phyloP scores from a whole-genome alignment of 2,113 vertebrate species.

The Tautogolabrus adspersus region DNA sequence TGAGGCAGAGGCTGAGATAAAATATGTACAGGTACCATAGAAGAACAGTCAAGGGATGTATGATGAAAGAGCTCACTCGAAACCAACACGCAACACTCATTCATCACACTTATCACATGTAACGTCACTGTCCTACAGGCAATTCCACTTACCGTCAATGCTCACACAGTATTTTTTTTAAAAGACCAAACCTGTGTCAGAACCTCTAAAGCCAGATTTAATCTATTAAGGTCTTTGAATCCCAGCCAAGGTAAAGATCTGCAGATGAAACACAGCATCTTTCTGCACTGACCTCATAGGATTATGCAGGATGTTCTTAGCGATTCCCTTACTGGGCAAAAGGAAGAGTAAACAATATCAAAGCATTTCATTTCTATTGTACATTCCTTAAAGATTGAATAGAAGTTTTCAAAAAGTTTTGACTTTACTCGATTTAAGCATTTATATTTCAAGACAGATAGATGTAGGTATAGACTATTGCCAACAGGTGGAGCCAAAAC shows the following conservation, averaged over 20 bases:
- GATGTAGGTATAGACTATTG: conserved; percentile 3
- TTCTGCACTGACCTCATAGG: conserved; percentile 37
- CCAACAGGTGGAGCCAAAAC: conserved; percentile 59
- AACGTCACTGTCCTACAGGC: conserved; percentile 18
- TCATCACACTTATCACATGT: conserved; percentile 10
- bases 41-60: conserved; percentile 14
- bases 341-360: neutral
- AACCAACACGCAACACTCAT: neutral
- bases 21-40: conserved; percentile 22
- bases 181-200: conserved; percentile 15
- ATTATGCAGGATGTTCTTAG: conserved; percentile 58
- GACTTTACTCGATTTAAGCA: neutral
- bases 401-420: neutral
- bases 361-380: neutral
- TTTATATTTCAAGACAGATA: neutral
- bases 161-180: conserved; percentile 26
- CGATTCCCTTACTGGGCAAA: conserved; percentile 8
- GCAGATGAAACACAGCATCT: conserved; percentile 41
- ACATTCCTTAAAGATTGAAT: conserved; percentile 1
- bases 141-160: neutral
- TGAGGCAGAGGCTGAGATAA: conserved; percentile 22
- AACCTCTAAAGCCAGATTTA: conserved; percentile 44
- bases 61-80: conserved; percentile 2
- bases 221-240: conserved; percentile 62
- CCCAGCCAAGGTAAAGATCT: conserved; percentile 52